Conservation (phyloP, 1,140 invertebrate species). For the Monomorium pharaonis region DNA sequence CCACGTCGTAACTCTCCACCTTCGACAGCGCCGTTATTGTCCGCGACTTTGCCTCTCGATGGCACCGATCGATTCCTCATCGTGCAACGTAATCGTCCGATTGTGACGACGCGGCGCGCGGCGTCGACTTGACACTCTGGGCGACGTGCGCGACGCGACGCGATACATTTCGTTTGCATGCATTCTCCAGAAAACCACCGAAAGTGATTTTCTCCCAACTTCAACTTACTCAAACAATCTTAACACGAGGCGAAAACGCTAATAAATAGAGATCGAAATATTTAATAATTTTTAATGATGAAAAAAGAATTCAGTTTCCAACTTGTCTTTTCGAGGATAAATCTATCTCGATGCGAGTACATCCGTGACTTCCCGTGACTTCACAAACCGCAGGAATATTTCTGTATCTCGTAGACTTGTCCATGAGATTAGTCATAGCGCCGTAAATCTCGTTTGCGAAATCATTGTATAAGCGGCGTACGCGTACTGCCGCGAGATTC, state of each 20-base stretch:
- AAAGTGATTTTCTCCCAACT: background rate
- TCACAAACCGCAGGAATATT: background rate
- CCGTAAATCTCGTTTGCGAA: constrained; percentile 41
- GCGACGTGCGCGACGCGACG: too few species aligned
- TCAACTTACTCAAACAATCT: background rate
- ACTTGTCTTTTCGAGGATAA: background rate
- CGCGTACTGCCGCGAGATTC: constrained; percentile 50
- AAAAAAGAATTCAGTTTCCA: background rate
- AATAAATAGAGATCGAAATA: background rate
- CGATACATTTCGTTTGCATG: background rate
- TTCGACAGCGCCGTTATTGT: constrained; percentile 56
- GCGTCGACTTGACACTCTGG: too few species aligned
- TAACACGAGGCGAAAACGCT: background rate
- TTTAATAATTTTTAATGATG: background rate
- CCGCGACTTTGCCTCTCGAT: constrained; percentile 54
- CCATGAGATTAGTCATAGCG: constrained; percentile 27
- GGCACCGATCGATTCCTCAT: constrained; percentile 49
- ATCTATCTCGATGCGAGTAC: background rate
- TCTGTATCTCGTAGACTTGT: background rate
- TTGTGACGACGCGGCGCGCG: constrained; percentile 22
- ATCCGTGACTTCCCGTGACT: background rate
- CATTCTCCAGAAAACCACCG: background rate
- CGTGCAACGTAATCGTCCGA: constrained; percentile 32
- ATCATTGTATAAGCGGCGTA: background rate
- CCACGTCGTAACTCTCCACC: constrained; percentile 48